These are phyloP conservation scores for Oligia latruncula DNA, from an alignment of 2,888 invertebrate genomes.

Conservation along the genomic window DNA sequence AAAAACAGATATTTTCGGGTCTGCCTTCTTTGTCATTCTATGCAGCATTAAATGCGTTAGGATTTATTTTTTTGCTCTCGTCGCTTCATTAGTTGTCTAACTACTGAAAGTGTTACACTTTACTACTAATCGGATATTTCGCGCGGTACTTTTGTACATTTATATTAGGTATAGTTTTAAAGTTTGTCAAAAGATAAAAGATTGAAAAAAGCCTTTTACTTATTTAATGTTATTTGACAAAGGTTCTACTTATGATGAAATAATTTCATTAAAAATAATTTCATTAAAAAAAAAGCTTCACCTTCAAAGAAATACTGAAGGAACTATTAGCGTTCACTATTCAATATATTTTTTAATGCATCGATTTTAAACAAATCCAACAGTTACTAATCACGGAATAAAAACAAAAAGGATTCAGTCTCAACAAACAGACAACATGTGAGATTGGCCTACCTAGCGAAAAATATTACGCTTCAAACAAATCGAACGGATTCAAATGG, in stretches of 20 bases:
- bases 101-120: background rate
- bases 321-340: no score
- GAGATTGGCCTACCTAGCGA: conserved; percentile 1
- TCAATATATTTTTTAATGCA: background rate
- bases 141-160: background rate
- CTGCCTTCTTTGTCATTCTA: background rate
- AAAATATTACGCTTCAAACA: conserved; percentile 40
- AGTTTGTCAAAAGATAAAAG: background rate
- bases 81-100: background rate
- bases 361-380: background rate
- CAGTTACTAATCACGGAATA: conserved; percentile 6
- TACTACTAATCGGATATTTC: background rate
- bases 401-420: conserved; percentile 1
- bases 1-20: background rate
- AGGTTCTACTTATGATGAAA: background rate
- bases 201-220: background rate
- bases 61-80: background rate
- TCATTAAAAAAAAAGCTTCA: no score
- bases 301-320: background rate
- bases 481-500: conserved; percentile 50
- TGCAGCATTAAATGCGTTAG: background rate
- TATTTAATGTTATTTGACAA: background rate
- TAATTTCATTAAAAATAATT: no score
- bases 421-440: conserved; percentile 7
- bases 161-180: background rate